Conservation (phyloP, 2,888 invertebrate genomes). For the Caenorhabditis parvicauda region DNA sequence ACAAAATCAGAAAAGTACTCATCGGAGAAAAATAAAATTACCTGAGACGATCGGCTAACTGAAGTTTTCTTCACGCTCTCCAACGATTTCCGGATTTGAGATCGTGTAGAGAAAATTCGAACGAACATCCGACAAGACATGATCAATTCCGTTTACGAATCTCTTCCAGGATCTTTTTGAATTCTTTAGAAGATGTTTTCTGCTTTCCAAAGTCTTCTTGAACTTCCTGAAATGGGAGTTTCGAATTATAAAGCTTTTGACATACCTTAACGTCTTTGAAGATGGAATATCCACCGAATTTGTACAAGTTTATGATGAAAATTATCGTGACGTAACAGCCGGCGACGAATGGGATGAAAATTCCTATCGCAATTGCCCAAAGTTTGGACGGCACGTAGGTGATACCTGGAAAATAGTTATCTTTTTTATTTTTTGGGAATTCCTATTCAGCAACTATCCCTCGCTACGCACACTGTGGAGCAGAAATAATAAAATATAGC, state of each 20-base stretch:
- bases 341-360: slow-evolving; percentile 29
- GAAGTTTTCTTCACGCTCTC: slow-evolving; percentile 7
- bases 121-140: too few relatives aligned
- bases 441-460: too few relatives aligned
- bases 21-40: not conserved
- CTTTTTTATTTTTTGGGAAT: not conserved
- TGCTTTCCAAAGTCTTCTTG: slow-evolving; percentile 39
- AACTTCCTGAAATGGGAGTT: slow-evolving; percentile 13
- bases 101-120: slow-evolving; percentile 6
- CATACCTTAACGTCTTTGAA: slow-evolving; percentile 42
- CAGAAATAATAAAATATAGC: too few relatives aligned
- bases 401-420: slow-evolving; percentile 30
- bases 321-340: slow-evolving; percentile 37
- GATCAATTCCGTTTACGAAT: not conserved
- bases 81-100: slow-evolving; percentile 17
- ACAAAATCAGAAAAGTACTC: too few relatives aligned
- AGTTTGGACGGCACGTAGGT: slow-evolving; percentile 59
- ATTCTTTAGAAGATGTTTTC: slow-evolving; percentile 1
- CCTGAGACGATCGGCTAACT: slow-evolving; percentile 17
- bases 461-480: too few relatives aligned
- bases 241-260: not conserved
- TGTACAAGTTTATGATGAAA: slow-evolving; percentile 43
- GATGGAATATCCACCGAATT: slow-evolving; percentile 44
- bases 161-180: slow-evolving; percentile 12
- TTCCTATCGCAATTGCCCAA: slow-evolving; percentile 53